Percentiles rank a stretch among this genome's conserved stretches.
phyloP scores from a whole-genome alignment of 2,113 vertebrate species.

The Microcebus murinus region DNA sequence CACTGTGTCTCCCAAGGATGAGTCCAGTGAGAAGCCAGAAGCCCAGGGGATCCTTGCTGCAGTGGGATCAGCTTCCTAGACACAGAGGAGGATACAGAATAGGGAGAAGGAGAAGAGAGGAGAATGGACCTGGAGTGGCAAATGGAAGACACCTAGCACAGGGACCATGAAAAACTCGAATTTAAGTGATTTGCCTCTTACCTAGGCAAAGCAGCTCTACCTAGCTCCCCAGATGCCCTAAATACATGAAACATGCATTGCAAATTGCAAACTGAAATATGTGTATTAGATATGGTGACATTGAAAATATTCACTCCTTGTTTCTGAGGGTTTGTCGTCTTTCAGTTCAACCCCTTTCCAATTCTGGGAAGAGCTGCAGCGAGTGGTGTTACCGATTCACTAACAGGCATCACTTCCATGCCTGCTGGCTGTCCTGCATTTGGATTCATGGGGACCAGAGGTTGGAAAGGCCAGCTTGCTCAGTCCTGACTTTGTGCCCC shows the following conservation, averaged over 20 bases:
- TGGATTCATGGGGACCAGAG: not conserved
- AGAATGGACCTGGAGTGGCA: not conserved
- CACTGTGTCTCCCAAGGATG: not conserved
- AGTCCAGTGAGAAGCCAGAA: not conserved
- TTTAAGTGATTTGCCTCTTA: not conserved
- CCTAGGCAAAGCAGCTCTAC: not conserved
- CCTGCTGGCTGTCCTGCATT: not conserved
- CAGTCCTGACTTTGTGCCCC: not conserved
- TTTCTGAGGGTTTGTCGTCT: not conserved
- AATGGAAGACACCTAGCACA: not conserved
- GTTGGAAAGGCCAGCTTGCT: constrained; percentile 1
- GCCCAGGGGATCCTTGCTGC: not conserved
- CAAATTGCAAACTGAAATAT: not conserved
- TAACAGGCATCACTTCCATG: not conserved
- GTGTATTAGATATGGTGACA: not conserved
- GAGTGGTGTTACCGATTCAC: not conserved
- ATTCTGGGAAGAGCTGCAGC: not conserved
- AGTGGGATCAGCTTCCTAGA: not conserved
- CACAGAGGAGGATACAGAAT: not conserved
- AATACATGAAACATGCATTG: not conserved
- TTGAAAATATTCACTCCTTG: not conserved
- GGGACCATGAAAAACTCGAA: not conserved
- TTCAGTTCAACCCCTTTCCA: not conserved
- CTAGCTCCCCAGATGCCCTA: not conserved
- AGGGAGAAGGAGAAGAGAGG: not conserved